Evolutionary conservation across 2,797 vertebrate species (phyloP).

Genomic region (Momotus momota): DNA sequence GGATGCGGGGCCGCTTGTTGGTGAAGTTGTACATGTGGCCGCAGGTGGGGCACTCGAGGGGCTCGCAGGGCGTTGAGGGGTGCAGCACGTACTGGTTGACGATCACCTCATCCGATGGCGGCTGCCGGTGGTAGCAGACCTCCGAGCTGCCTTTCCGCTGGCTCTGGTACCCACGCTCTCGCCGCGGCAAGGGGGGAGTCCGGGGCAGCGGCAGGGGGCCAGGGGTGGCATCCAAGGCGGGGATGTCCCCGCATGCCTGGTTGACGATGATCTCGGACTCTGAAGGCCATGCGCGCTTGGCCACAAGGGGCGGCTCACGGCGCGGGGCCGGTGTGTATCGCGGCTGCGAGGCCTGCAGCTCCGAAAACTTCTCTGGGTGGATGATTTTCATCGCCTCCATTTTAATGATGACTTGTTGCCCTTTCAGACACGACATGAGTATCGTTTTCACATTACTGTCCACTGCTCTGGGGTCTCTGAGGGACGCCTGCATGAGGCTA

Average conservation of each 20-base stretch:
- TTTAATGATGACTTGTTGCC: conserved; percentile 95
- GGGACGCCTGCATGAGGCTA: conserved; percentile 82
- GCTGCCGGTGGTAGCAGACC: conserved; percentile 94
- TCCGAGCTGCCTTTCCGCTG: conserved; percentile 90
- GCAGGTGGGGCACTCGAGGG: conserved; percentile 97
- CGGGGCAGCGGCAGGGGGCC: conserved; percentile 73
- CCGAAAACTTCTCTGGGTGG: conserved; percentile 96
- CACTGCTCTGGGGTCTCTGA: conserved; percentile 72
- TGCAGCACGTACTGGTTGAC: conserved; percentile 97
- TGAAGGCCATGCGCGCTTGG: conserved; percentile 92
- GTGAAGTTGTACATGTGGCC: conserved; percentile 97
- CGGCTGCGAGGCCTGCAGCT: conserved; percentile 88
- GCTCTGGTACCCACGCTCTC: conserved; percentile 83
- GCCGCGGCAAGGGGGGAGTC: conserved; percentile 80
- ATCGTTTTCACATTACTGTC: conserved; percentile 80
- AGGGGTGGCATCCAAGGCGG: conserved; percentile 78
- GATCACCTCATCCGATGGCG: conserved; percentile 90
- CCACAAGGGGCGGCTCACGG: conserved; percentile 84
- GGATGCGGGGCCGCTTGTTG: conserved; percentile 94
- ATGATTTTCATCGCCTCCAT: conserved; percentile 99
- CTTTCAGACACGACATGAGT: conserved; percentile 97
- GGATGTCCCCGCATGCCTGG: conserved; percentile 94
- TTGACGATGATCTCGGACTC: conserved; percentile 97
- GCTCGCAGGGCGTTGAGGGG: conserved; percentile 89
- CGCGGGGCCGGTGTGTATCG: conserved; percentile 87